A percentile compares a stretch with the other conserved stretches of the same genome.
phyloP scores from a whole-genome alignment of 1,140 invertebrate genomes.

The Rhyacophila brunnea region DNA sequence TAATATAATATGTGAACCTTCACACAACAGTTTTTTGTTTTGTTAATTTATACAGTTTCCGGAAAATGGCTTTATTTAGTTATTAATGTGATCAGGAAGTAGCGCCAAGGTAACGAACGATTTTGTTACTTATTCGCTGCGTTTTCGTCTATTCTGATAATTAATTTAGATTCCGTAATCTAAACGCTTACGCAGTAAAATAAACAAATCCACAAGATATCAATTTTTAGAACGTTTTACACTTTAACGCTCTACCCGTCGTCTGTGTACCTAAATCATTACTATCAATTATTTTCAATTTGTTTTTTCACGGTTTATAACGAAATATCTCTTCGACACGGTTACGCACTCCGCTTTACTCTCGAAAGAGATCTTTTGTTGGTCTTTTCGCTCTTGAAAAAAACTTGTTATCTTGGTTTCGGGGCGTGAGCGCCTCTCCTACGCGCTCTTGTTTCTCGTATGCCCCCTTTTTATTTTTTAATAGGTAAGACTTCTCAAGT shows the following conservation, averaged over 20 bases:
- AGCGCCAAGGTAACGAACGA: too few species aligned
- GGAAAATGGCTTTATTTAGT: too few species aligned
- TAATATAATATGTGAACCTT: too few species aligned
- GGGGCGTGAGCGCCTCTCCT: neutral
- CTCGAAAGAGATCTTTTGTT: slow-evolving; percentile 12
- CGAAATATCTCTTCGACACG: slow-evolving; percentile 16
- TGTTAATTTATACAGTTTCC: too few species aligned
- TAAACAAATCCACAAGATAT: too few species aligned
- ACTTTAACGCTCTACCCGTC: neutral
- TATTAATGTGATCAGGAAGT: too few species aligned
- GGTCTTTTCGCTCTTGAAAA: slow-evolving; percentile 3
- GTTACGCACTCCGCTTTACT: slow-evolving; percentile 12
- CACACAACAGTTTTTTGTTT: too few species aligned
- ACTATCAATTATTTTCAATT: slow-evolving; percentile 12
- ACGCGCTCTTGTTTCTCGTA: slow-evolving; percentile 7
- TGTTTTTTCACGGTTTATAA: slow-evolving; percentile 16
- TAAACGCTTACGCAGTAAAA: too few species aligned
- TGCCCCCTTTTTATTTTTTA: slow-evolving; percentile 19
- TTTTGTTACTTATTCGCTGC: too few species aligned
- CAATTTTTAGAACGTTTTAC: neutral
- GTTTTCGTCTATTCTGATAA: too few species aligned
- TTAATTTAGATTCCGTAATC: too few species aligned
- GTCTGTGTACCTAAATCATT: neutral
- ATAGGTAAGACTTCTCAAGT: slow-evolving; percentile 26
- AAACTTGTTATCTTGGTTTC: slow-evolving; percentile 13